Evolutionary conservation across 2,113 vertebrate genomes (phyloP), one percentile per base, ranked within the genome.

Genomic region (Cromileptes altivelis): DNA sequence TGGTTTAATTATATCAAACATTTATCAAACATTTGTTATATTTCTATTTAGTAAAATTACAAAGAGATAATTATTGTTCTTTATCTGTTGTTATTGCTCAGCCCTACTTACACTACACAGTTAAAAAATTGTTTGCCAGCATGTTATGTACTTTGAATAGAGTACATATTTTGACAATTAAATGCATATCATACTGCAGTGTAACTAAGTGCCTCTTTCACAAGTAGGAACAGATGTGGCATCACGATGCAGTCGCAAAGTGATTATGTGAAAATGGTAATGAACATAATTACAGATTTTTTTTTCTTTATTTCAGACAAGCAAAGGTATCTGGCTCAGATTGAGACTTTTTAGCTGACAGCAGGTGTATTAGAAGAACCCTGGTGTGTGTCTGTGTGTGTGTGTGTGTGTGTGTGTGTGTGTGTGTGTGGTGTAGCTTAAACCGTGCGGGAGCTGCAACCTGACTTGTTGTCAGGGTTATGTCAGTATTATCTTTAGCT

Each of bases 401-500:
- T 18, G 8, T 49, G 68, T 7, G 14, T 27, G 55, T 53, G 64
- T 52, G 75, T 69, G 69, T 71, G 57, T 58, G 33, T 18, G 8
- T 49, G 67, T 7, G 17, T 27, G 55, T 53, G 60, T n/a, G n/a
- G 64, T 65, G 1, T 4, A 74, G 8, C 69, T 55, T 49, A 56
- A 70, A 80, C 30, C 0, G 14, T 19, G 71, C 13, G 57, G 37
- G 33, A 55, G 78, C 72, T 75, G 61, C 33, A 69, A 45, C 56
- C 74, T 9, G 68, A 49, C 80, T 77, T 61, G 70, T 57, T 84
- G 84, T 90, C 89, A 81, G 80, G 70, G 81, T 88, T 88, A 82
- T 87, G 83, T 84, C 78, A 84, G 77, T 75, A 88, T 89, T 86
- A 83, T 91, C 79, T 88, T 84, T 58, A 81, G 81, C 84, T 58